Conservation (phyloP, 92 coral and sea anemone species). For the Siderastrea siderea region DNA sequence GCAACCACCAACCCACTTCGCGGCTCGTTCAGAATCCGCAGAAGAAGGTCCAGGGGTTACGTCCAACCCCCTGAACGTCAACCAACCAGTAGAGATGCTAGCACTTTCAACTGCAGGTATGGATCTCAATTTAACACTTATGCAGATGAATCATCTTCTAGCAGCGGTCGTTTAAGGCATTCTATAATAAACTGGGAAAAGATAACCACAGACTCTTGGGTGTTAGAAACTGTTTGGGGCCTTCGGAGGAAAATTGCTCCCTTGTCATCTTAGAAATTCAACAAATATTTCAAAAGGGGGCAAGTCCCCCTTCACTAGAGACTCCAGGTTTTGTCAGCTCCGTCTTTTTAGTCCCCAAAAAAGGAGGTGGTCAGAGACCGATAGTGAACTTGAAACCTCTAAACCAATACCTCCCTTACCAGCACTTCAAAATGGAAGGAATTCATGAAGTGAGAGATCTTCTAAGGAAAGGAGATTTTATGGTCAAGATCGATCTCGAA, state of each 20-base stretch:
- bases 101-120: slow-evolving; percentile 1
- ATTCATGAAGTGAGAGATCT: slow-evolving; percentile 65
- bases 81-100: neutral
- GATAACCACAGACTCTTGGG: neutral
- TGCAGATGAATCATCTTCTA: slow-evolving; percentile 25
- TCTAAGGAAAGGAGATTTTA: neutral
- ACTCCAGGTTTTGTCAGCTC: neutral
- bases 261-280: slow-evolving; percentile 43
- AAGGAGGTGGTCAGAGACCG: slow-evolving; percentile 63
- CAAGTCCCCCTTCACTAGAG: neutral
- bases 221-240: too few species aligned
- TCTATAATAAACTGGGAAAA: neutral
- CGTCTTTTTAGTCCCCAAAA: neutral
- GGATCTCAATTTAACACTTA: slow-evolving; percentile 43
- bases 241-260: neutral
- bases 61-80: neutral
- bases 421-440: slow-evolving; percentile 79
- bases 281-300: slow-evolving; percentile 49
- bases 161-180: slow-evolving; percentile 1
- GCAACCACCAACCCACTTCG: slow-evolving; percentile 30
- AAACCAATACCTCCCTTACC: slow-evolving; percentile 51
- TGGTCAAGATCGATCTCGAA: slow-evolving; percentile 42
- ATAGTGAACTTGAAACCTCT: slow-evolving; percentile 58
- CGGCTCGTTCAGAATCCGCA: slow-evolving; percentile 34
- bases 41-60: slow-evolving; percentile 36